A percentile compares a stretch with the other conserved stretches of the same genome.
phyloP scores from a whole-genome alignment of 2,888 invertebrate species.

The Nephrotoma flavescens region DNA sequence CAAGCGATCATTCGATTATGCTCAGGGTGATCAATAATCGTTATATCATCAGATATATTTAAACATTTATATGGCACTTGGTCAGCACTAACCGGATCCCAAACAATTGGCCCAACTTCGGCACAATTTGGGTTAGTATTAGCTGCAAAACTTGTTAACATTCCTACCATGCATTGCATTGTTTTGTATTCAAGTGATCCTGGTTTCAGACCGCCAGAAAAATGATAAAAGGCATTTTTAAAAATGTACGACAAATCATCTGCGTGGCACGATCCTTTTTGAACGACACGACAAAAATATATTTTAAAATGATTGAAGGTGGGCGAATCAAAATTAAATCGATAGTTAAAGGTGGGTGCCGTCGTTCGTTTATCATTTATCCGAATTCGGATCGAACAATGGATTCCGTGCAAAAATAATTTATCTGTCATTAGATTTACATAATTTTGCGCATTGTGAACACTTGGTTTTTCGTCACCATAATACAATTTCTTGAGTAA shows the following conservation, averaged over 20 bases:
- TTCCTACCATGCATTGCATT: slow-evolving; percentile 22
- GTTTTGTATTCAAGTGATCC: slow-evolving; percentile 17
- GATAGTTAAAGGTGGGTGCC: slow-evolving; percentile 28
- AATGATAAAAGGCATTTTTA: slow-evolving; percentile 19
- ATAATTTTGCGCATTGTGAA: slow-evolving; percentile 17
- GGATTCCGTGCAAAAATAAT: slow-evolving; percentile 30
- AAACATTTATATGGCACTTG: slow-evolving; percentile 19
- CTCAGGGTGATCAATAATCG: slow-evolving; percentile 22
- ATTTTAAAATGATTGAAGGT: slow-evolving; percentile 24
- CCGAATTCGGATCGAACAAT: slow-evolving; percentile 11
- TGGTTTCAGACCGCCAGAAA: neutral
- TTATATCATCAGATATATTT: slow-evolving; percentile 21
- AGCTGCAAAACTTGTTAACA: slow-evolving; percentile 26
- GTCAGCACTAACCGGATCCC: slow-evolving; percentile 9
- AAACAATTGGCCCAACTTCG: slow-evolving; percentile 3
- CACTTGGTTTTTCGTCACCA: slow-evolving; percentile 25
- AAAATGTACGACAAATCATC: slow-evolving; percentile 31
- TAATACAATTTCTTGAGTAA: slow-evolving; percentile 32
- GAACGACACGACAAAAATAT: neutral
- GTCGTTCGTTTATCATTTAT: slow-evolving; percentile 16
- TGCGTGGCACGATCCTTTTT: slow-evolving; percentile 22
- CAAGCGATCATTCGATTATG: slow-evolving; percentile 21
- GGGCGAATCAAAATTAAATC: slow-evolving; percentile 30
- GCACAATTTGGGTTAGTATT: slow-evolving; percentile 22
- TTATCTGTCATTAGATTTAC: slow-evolving; percentile 27